Evolutionary conservation across 2,113 vertebrate species (phyloP), one percentile per base, ranked within the genome.

Genomic region (Calypte anna): DNA sequence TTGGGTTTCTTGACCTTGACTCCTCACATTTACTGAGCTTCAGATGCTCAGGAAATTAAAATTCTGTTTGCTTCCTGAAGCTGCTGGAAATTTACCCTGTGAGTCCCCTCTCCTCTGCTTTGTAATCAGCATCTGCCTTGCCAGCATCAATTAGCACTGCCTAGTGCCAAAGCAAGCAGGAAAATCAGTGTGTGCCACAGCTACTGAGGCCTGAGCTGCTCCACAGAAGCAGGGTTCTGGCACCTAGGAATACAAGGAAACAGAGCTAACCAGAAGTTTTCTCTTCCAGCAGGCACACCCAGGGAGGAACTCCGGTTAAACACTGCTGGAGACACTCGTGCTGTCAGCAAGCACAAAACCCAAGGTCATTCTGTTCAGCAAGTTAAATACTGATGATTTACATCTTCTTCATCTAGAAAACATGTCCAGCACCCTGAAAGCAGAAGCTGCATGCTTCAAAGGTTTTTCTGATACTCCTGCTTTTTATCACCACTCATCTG

Each of bases 201-300:
- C 89, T 75, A 64, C 20, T 75, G 58, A 80, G 91, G 21, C 55
- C 57, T 14, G 6, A 24, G 85, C 81, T 43, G 67, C 43, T 54
- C 50, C 3, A 66, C 77, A 73, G 67, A 67, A 76, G 28, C 54
- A 50, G 0, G 3, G 44, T 96, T 23, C 90, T 91, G 80, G 62
- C 9, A 3, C 75, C 85, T 64, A 7, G 14, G 43, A 84, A 68
- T 18, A 40, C 55, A 82, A 90, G 87, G 96, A 97, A 96, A 94
- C 87, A 92, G 87, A 93, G 4, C 53, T 0, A 50, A 73, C 3
- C 7, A 64, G 44, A 64, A 59, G 53, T 63, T 78, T 75, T 93
- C 75, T 55, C 22, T 25, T 85, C 62, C 6, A 59, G 78, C 66
- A 90, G 75, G 62, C 83, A 93, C 90, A 51, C 78, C 86, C 93